Base-by-base conservation (phyloP, 2,888 invertebrate species). In the Lycaena phlaeas region DNA sequence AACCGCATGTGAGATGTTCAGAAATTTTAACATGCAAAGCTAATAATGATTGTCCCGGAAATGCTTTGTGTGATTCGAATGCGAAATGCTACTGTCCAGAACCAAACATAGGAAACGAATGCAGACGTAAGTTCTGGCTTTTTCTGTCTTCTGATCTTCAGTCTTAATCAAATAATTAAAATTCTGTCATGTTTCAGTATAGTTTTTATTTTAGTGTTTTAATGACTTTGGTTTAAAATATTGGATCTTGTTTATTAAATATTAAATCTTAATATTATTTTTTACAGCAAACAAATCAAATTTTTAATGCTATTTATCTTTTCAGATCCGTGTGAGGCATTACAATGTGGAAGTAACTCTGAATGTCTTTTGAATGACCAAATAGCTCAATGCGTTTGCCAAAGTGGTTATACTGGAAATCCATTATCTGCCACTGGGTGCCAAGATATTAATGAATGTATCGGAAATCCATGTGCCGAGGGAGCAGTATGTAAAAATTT, bases 401-500 rank as follows among this genome's bases (percentile, higher is more conserved):
- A 88, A 43, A 88, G 87, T 45, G 96, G 96, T 2, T 96, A 90
- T 67, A 91, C 92, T 1, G 94, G 94, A 9, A 79, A 87, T 56
- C 86, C 89, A 1, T 79, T 85, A 34, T 86, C 87, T 6, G 74
- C 86, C 2, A 87, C 87, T 43, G 94, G 94, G 9, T 96, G 96
- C 66, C 88, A 89, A 60, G 97, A 97, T 70, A 89, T 97, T 45
- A 91, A 97, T 66, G 97, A 97, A 77, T 97, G 97, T 62, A 85
- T 87, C 1, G 71, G 69, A 36, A 92, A 90, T 64, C 93, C 94
- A 3, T 97, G 97, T 66, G 92, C 93, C 22, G 58, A 85, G 2
- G 94, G 94, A 45, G 96, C 96, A 0, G 89, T 96, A 39, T 97
- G 97, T 63, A 90, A 92, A 67, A 97, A 97, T 68, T 89, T 92